phyloP scores from a whole-genome alignment of 2,797 vertebrate species.

The Xerus rutilus region DNA sequence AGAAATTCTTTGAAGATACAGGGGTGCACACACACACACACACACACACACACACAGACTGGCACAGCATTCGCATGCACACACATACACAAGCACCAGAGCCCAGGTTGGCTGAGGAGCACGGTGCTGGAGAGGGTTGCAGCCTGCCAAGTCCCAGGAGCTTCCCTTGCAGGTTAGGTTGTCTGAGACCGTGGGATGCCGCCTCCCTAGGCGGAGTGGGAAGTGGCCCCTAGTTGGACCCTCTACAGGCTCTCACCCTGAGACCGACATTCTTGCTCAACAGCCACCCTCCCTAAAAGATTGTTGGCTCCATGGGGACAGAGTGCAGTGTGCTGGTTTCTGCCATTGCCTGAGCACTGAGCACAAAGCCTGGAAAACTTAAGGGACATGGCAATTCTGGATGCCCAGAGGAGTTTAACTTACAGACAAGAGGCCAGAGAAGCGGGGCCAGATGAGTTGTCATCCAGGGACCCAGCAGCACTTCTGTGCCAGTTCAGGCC shows the following conservation, averaged over 20 bases:
- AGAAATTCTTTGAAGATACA: slow-evolving; percentile 65
- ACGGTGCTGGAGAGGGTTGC: background rate
- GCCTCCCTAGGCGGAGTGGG: background rate
- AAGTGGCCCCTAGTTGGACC: fast-evolving
- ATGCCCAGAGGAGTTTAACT: background rate
- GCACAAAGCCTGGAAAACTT: background rate
- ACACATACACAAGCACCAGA: background rate
- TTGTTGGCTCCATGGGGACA: background rate
- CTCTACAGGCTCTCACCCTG: too few relatives aligned
- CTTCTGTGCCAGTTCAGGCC: background rate
- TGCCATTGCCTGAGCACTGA: fast-evolving
- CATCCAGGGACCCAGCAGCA: background rate
- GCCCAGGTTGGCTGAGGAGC: background rate
- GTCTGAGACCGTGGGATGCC: too few relatives aligned
- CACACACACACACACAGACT: background rate
- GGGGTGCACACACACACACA: background rate
- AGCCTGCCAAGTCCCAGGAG: background rate
- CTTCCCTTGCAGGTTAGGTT: background rate
- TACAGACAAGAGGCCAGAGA: background rate
- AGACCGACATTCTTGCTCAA: background rate
- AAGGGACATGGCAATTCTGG: too few relatives aligned
- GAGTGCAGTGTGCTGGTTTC: background rate
- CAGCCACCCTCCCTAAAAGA: background rate
- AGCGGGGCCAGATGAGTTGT: background rate
- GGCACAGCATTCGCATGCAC: background rate